Evolutionary conservation across 2,113 vertebrate genomes (phyloP).

Genomic region (Sitta europaea): DNA sequence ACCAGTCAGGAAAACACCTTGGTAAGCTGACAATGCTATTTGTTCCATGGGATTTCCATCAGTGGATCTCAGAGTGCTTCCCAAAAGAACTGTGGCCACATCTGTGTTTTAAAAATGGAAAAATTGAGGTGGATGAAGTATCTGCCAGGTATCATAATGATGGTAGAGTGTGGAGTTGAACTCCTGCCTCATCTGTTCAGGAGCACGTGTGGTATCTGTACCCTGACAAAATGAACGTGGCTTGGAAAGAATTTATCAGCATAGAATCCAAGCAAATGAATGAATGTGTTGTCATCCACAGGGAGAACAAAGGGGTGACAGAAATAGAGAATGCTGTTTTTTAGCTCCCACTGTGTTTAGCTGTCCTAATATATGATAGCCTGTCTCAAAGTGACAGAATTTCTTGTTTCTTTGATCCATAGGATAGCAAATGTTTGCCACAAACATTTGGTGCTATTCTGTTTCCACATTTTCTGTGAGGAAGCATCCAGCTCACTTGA

Average conservation of each 20-base stretch:
- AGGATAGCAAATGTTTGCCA: not conserved
- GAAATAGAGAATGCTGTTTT: not conserved
- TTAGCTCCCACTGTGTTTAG: not conserved
- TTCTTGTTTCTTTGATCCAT: not conserved
- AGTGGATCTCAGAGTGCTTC: not conserved
- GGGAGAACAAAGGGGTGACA: not conserved
- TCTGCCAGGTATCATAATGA: not conserved
- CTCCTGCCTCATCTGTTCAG: accelerated
- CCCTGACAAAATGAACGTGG: not conserved
- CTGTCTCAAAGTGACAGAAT: not conserved
- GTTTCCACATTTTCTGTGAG: not conserved
- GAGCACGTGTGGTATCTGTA: accelerated
- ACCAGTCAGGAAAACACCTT: not conserved
- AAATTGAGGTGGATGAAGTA: not conserved
- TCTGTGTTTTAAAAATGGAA: not conserved
- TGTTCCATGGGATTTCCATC: not conserved
- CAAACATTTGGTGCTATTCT: not conserved
- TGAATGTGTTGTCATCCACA: not conserved
- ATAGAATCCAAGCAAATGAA: not conserved
- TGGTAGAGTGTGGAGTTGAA: not conserved
- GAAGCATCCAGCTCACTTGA: not conserved
- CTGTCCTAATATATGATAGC: not conserved
- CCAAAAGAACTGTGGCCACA: not conserved
- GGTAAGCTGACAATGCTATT: not conserved
- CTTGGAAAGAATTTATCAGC: not conserved